Percentiles rank a stretch among this genome's conserved stretches.
Evolutionary conservation across 2,113 vertebrate genomes (phyloP).

Genomic region (Tyto alba): DNA sequence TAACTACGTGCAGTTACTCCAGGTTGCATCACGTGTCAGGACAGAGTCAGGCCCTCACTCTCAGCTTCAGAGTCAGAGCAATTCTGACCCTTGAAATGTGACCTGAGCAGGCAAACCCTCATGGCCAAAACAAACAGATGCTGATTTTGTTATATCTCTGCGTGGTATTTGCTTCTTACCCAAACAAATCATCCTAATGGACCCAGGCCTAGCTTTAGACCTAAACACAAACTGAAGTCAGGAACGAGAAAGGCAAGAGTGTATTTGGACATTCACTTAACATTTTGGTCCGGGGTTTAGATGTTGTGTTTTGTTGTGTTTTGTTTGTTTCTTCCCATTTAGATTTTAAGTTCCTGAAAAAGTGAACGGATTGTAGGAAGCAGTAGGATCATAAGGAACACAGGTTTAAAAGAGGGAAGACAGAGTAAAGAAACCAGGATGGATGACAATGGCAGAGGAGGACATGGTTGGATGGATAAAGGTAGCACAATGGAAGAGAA

Average conservation of each 20-base stretch:
- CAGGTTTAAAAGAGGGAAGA: background rate
- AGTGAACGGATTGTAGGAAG: background rate
- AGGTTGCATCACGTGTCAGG: background rate
- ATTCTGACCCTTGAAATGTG: background rate
- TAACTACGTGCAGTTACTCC: background rate
- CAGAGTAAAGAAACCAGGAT: background rate
- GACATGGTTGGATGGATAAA: background rate
- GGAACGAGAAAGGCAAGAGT: background rate
- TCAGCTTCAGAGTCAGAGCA: accelerated
- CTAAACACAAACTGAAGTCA: background rate
- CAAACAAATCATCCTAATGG: background rate
- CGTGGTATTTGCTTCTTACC: background rate
- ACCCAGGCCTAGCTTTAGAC: background rate
- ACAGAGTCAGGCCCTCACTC: background rate
- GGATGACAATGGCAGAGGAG: background rate
- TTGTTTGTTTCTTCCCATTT: background rate
- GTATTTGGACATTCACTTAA: background rate
- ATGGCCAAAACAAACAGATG: background rate
- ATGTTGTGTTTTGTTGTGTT: background rate
- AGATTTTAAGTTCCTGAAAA: background rate
- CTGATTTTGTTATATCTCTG: background rate
- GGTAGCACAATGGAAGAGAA: background rate
- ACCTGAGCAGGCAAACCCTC: background rate
- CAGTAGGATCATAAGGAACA: background rate
- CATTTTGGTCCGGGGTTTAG: background rate